Percentiles rank a stretch among this genome's conserved stretches.
phyloP scores from a whole-genome alignment of 2,113 vertebrate genomes.

The Microcebus tavaratra region DNA sequence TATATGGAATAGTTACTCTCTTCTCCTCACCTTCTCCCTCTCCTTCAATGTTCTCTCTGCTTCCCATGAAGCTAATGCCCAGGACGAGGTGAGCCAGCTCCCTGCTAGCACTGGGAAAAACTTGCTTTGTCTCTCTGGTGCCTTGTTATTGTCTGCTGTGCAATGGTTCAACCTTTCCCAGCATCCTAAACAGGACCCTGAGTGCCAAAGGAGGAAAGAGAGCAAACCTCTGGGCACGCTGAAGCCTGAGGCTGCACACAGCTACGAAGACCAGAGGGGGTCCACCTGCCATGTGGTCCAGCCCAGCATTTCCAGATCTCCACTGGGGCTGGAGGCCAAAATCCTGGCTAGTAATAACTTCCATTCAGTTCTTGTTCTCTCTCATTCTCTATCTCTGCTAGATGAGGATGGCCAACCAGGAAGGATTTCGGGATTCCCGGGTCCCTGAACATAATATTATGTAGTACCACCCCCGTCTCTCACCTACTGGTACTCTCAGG shows the following conservation, averaged over 20 bases:
- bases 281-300: not conserved
- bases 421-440: not conserved
- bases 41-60: not conserved
- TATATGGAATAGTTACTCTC: rapidly evolving
- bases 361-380: not conserved
- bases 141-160: not conserved
- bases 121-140: not conserved
- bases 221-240: rapidly evolving
- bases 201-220: not conserved
- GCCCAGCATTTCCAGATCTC: not conserved
- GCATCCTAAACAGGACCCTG: not conserved
- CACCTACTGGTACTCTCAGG: not conserved
- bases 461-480: not conserved
- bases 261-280: not conserved
- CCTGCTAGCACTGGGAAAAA: not conserved
- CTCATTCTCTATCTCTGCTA: not conserved
- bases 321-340: not conserved
- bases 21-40: not conserved
- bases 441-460: not conserved
- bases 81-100: not conserved
- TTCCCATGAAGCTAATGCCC: not conserved
- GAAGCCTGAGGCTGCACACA: not conserved
- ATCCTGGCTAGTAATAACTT: not conserved
- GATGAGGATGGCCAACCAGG: not conserved
- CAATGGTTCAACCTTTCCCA: not conserved